These are phyloP conservation scores for Polyploca ridens DNA, from an alignment of 2,888 invertebrate species.

Conservation along the genomic window DNA sequence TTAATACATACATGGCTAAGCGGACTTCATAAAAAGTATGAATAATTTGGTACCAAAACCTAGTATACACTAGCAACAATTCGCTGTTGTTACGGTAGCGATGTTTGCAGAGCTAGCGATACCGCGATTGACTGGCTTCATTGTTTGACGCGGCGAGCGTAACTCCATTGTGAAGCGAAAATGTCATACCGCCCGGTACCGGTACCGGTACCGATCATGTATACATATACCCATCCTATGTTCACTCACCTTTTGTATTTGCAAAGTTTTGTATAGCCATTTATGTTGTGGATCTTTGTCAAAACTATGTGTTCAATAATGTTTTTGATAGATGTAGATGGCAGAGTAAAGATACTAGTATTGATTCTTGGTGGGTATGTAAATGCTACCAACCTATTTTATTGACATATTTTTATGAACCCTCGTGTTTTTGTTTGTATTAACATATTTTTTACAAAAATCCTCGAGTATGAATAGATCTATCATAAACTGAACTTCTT, in stretches of 20 bases:
- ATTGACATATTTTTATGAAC: too few relatives aligned
- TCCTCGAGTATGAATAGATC: too few relatives aligned
- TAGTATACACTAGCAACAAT: conserved; percentile 48
- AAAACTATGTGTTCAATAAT: conserved; percentile 2
- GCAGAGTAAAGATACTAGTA: too few relatives aligned
- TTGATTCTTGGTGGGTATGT: too few relatives aligned
- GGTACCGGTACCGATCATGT: conserved; percentile 1
- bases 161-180: conserved; percentile 55
- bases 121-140: conserved; percentile 64
- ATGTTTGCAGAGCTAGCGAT: conserved; percentile 60
- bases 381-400: too few relatives aligned
- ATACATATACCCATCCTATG: background rate
- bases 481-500: too few relatives aligned
- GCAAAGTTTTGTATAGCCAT: background rate
- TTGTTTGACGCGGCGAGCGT: conserved; percentile 56
- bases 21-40: too few relatives aligned
- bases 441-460: too few relatives aligned
- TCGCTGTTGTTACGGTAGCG: conserved; percentile 32
- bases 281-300: background rate
- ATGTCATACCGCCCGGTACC: conserved; percentile 44
- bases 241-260: conserved; percentile 6
- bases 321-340: background rate
- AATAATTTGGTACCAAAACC: conserved; percentile 37
- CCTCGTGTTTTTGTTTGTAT: too few relatives aligned
- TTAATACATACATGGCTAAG: too few relatives aligned